A percentile compares a stretch with the other conserved stretches of the same genome.
Conservation (phyloP, 2,888 invertebrate genomes). For the Aporophyla nigra region DNA sequence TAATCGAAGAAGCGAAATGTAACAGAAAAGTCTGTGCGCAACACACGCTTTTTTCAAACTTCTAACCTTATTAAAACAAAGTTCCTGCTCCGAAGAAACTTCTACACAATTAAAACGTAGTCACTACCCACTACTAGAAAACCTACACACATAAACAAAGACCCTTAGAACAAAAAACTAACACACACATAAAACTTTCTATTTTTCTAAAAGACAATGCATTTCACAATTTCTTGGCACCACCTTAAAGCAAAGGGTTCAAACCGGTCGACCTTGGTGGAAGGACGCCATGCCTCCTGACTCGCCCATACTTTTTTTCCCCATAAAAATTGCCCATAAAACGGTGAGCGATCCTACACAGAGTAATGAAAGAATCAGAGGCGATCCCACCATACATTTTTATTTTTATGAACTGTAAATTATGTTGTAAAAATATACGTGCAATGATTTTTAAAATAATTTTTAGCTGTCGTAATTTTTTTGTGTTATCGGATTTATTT, state of each 20-base stretch:
- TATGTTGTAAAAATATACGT: conserved; percentile 49
- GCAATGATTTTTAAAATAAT: conserved; percentile 24
- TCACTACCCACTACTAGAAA: background rate
- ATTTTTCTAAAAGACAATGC: conserved; percentile 53
- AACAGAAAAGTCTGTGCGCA: rapidly evolving
- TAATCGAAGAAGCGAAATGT: background rate
- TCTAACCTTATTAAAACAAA: background rate
- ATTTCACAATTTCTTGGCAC: conserved; percentile 56
- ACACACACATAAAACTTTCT: conserved; percentile 25
- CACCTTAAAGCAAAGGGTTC: conserved; percentile 25
- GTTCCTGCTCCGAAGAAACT: background rate
- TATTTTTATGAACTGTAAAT: conserved; percentile 55
- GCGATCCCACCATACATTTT: conserved; percentile 28
- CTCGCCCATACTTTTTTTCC: conserved; percentile 72
- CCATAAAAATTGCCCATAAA: conserved; percentile 81
- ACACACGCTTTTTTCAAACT: background rate
- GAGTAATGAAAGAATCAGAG: conserved; percentile 68
- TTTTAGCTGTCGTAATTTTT: conserved; percentile 7
- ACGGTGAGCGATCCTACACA: conserved; percentile 67
- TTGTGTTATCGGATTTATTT: conserved; percentile 29
- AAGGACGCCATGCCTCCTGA: conserved; percentile 71
- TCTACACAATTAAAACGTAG: background rate
- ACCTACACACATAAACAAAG: background rate
- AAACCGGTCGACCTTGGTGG: conserved; percentile 75
- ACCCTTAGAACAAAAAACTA: background rate